Evolutionary conservation across 2,797 vertebrate species (phyloP).

Genomic region (Aulostomus chinensis): DNA sequence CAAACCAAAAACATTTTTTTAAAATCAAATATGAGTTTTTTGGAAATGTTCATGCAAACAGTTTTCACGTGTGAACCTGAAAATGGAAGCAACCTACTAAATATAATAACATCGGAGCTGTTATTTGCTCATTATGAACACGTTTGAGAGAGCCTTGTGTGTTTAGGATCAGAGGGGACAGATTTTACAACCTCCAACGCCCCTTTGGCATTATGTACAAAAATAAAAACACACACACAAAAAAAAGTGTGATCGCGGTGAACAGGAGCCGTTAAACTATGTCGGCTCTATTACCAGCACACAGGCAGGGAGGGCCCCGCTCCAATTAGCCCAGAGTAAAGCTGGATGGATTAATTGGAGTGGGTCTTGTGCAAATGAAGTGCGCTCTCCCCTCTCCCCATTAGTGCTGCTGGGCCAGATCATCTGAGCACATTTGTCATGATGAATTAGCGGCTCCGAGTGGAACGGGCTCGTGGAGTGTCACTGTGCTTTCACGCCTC

Average conservation of each 20-base stretch:
- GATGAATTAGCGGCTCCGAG: constrained; percentile 79
- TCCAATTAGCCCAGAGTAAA: constrained; percentile 81
- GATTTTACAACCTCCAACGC: constrained; percentile 56
- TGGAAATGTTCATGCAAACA: too few relatives aligned
- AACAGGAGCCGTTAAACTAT: constrained; percentile 72
- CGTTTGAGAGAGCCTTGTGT: too few relatives aligned
- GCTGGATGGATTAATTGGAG: constrained; percentile 81
- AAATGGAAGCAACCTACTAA: too few relatives aligned
- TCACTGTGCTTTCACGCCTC: constrained; percentile 80
- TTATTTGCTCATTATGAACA: too few relatives aligned
- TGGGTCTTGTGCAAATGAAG: constrained; percentile 80
- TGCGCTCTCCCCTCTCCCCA: constrained; percentile 73
- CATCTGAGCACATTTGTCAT: constrained; percentile 84
- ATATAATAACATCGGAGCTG: too few relatives aligned
- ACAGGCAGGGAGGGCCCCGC: constrained; percentile 73
- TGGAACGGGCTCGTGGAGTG: constrained; percentile 76
- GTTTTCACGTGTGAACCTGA: constrained; percentile 17
- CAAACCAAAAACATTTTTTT: constrained; percentile 27
- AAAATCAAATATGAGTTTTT: constrained; percentile 17
- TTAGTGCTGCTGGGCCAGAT: constrained; percentile 79
- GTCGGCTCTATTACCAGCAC: constrained; percentile 71
- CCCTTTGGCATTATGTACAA: constrained; percentile 47
- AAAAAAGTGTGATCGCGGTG: constrained; percentile 57
- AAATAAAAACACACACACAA: constrained; percentile 11
- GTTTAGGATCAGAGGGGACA: too few relatives aligned